Base-by-base conservation (phyloP, 1,140 invertebrate genomes). In the Drosophila sp. region DNA sequence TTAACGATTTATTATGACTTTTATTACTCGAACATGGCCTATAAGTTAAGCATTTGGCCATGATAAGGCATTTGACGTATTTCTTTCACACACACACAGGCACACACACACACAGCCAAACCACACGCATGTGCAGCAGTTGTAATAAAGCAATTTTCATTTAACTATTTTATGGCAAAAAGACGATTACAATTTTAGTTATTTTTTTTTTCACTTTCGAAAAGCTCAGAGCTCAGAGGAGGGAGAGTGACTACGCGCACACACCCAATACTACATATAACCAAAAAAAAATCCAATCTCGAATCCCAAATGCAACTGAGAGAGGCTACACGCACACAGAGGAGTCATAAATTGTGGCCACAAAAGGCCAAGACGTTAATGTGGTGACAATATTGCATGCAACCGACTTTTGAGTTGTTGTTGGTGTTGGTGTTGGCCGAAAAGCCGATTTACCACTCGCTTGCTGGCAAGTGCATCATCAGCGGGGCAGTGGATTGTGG, bases 381-480 rank as follows among this genome's bases (percentile, higher is more conserved):
- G 84, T 87, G 84, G 76, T 89, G 84, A 87, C 84, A 87, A 90
- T 87, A 87, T 87, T 90, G 85, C 84, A 87, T 89, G 83, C 83
- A 87, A 79, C 72, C 76, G 75, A 68, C 41, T 76, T 17, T 75
- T 61, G 30, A 40, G 54, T 72, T 63, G 65, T 58, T 44, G 41
- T n/a, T 38, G 50, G 11, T 30, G 62, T 38, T 63, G 54, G 4
- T 67, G 71, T 40, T 33, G 44, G 30, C 58, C 64, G 67, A 72
- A 83, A 86, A 85, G 82, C 78, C 5, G 79, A 76, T 80, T 80
- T 75, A 41, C 55, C 63, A 65, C 75, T 57, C 25, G 60, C 75
- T 57, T 25, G 60, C 67, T 72, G 70, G 67, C 70, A 77, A 57
- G 72, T 66, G 72, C 80, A 71, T 41, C 70, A 71, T 33, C 27